Evolutionary conservation across 2,113 vertebrate species (phyloP).

Genomic region (Phrynocephalus versicolor): DNA sequence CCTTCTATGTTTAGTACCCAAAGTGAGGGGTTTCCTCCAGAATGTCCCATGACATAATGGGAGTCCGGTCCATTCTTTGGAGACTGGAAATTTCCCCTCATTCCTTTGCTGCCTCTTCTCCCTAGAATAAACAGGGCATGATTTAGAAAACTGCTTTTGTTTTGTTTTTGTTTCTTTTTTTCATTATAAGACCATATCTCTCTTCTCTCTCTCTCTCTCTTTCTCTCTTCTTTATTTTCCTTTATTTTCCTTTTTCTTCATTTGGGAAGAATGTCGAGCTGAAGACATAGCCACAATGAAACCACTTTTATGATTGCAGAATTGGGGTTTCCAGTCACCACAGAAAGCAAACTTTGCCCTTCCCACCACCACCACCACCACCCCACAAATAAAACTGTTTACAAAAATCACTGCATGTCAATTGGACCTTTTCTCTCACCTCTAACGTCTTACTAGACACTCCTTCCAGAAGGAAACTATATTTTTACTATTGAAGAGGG

Average conservation of each 20-base stretch:
- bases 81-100: not conserved
- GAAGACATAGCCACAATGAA: not conserved
- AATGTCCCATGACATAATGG: not conserved
- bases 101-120: not conserved
- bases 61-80: not conserved
- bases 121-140: not conserved
- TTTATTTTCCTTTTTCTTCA: not conserved
- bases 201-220: too few species aligned
- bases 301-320: not conserved
- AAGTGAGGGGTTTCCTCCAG: not conserved
- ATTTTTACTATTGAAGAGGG: conserved; percentile 53
- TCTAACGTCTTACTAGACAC: conserved; percentile 23
- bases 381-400: not conserved
- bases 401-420: conserved; percentile 24
- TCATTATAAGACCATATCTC: not conserved
- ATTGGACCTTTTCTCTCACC: conserved; percentile 63
- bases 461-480: conserved; percentile 60
- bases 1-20: not conserved
- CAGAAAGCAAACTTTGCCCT: not conserved
- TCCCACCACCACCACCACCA: too few species aligned
- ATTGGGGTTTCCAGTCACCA: not conserved
- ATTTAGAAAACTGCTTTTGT: not conserved
- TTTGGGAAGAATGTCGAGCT: not conserved
- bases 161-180: too few species aligned
- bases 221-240: too few species aligned